These are phyloP conservation scores for Epinotia ramella DNA, from an alignment of 2,888 invertebrate genomes.

Conservation along the genomic window DNA sequence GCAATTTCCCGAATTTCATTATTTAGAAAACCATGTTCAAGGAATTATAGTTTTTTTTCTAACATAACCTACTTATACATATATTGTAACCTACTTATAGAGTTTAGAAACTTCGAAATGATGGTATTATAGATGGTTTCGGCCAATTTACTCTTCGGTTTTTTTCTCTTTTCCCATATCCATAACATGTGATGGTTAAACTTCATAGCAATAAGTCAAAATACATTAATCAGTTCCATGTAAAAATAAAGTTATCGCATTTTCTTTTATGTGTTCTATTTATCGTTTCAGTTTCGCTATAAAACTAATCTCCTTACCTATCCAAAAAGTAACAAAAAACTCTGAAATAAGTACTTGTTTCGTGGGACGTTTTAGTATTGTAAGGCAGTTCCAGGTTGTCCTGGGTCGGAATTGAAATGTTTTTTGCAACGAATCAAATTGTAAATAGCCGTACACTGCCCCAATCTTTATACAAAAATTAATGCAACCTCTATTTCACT, in stretches of 20 bases:
- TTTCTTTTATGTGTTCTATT: constrained; percentile 1
- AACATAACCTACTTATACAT: no score
- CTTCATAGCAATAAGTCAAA: neutral
- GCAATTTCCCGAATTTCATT: no score
- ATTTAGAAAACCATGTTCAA: no score
- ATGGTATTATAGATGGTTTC: no score
- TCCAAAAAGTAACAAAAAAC: neutral
- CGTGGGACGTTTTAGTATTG: neutral
- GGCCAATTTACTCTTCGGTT: no score
- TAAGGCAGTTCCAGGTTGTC: neutral
- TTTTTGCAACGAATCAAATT: constrained; percentile 19
- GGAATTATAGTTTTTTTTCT: no score
- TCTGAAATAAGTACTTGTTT: no score
- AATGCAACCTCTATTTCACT: no score
- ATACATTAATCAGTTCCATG: neutral
- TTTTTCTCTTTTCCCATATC: no score
- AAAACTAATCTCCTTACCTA: neutral
- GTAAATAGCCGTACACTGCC: constrained; percentile 8
- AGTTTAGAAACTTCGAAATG: no score
- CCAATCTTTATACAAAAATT: no score
- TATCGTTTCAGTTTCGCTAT: neutral
- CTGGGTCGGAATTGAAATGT: constrained; percentile 22
- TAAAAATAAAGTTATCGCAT: constrained; percentile 7
- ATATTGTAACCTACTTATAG: no score
- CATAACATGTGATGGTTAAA: neutral